Evolutionary conservation across 2,797 vertebrate species (phyloP).

Genomic region (Pipistrellus pygmaeus): DNA sequence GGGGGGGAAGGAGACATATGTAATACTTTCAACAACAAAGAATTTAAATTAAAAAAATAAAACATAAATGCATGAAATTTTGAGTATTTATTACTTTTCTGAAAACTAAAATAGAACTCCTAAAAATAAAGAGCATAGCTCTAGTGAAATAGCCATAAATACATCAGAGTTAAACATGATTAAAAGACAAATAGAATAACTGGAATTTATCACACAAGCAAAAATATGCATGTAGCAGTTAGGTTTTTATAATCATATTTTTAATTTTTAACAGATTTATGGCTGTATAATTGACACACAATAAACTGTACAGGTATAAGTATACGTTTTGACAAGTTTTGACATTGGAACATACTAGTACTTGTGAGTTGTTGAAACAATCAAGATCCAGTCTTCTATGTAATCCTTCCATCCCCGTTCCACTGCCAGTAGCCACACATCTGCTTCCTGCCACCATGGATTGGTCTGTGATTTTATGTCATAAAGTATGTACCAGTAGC

Average conservation of each 20-base stretch:
- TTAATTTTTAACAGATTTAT: neutral
- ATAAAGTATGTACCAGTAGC: neutral
- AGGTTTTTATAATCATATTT: neutral
- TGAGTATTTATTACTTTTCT: neutral
- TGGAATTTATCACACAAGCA: neutral
- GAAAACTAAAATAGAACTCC: neutral
- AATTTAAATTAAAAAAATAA: neutral
- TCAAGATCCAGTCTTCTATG: neutral
- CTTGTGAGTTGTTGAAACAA: neutral
- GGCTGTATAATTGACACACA: neutral
- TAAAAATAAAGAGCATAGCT: neutral
- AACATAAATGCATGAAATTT: neutral
- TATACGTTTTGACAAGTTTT: neutral
- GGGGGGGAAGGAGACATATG: too few relatives aligned
- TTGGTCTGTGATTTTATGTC: neutral
- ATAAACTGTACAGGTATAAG: neutral
- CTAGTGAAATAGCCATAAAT: neutral
- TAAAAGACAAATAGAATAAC: neutral
- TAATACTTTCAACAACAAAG: too few relatives aligned
- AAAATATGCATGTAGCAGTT: neutral
- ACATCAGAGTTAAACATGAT: neutral
- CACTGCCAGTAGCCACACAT: neutral
- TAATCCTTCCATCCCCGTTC: neutral
- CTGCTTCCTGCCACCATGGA: neutral
- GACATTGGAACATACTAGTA: neutral